A percentile compares a stretch with the other conserved stretches of the same genome.
Evolutionary conservation across 1,140 invertebrate genomes (phyloP).

Genomic region (Rhyzopertha dominica): DNA sequence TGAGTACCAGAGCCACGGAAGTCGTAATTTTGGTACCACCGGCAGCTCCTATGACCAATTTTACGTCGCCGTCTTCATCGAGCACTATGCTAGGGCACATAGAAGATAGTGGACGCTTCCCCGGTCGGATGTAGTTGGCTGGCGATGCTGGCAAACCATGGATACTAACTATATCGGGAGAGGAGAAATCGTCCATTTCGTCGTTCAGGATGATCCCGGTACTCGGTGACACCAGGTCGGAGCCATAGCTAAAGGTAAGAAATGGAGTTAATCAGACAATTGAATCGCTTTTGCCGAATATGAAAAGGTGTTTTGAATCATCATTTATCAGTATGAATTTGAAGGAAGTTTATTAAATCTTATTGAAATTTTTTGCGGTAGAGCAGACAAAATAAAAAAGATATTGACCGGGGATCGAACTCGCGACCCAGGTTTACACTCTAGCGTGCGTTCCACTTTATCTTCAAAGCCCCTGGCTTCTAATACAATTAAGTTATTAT

Average conservation of each 20-base stretch:
- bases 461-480: too few species aligned
- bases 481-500: too few species aligned
- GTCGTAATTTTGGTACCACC: constrained; percentile 89
- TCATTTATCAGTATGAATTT: too few species aligned
- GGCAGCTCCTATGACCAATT: constrained; percentile 74
- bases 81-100: constrained; percentile 84
- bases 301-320: too few species aligned
- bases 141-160: constrained; percentile 74
- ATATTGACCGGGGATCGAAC: too few species aligned
- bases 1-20: constrained; percentile 69
- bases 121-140: constrained; percentile 72
- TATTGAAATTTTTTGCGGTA: too few species aligned
- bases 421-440: too few species aligned
- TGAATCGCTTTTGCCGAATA: too few species aligned
- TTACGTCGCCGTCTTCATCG: constrained; percentile 57
- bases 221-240: constrained; percentile 60
- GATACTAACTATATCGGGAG: constrained; percentile 68
- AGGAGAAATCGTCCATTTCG: constrained; percentile 95
- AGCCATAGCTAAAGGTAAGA: constrained; percentile 70
- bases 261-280: too few species aligned
- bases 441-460: too few species aligned
- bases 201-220: constrained; percentile 92
- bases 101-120: constrained; percentile 84
- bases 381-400: too few species aligned
- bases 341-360: too few species aligned